Conservation (phyloP, 2,888 invertebrate genomes). For the Ennomos quercinarius region DNA sequence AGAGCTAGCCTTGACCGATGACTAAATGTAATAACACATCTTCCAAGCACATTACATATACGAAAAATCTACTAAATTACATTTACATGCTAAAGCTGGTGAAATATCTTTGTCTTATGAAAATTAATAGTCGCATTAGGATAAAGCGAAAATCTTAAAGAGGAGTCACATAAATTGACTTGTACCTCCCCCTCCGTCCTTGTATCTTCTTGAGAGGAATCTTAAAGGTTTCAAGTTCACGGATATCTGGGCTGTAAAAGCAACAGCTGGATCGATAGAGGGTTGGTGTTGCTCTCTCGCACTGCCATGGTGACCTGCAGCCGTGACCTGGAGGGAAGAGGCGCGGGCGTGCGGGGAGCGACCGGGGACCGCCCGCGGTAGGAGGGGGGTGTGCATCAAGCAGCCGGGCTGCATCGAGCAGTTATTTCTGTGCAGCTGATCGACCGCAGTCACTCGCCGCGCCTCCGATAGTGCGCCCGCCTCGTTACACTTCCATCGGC, state of each 20-base stretch:
- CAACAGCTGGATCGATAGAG: slow-evolving; percentile 81
- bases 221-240: slow-evolving; percentile 55
- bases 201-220: slow-evolving; percentile 9
- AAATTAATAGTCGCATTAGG: too few species aligned
- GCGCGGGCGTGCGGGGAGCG: slow-evolving; percentile 38
- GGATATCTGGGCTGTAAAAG: slow-evolving; percentile 61
- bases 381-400: slow-evolving; percentile 70
- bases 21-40: too few species aligned
- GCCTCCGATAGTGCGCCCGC: slow-evolving; percentile 75
- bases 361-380: slow-evolving; percentile 37
- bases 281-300: slow-evolving; percentile 54
- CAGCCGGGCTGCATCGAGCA: slow-evolving; percentile 81
- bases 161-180: neutral
- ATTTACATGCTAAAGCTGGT: too few species aligned
- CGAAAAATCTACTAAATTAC: neutral
- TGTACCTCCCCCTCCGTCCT: slow-evolving; percentile 24
- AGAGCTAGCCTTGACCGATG: slow-evolving; percentile 39
- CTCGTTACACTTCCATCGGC: slow-evolving; percentile 54
- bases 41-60: neutral
- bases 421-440: slow-evolving; percentile 83
- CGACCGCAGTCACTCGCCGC: slow-evolving; percentile 73
- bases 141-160: too few species aligned
- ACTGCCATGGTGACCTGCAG: slow-evolving; percentile 70
- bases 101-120: too few species aligned
- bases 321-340: slow-evolving; percentile 73